These are phyloP conservation scores for Matsumurasca onukii DNA, from an alignment of 1,140 invertebrate species.

Conservation along the genomic window DNA sequence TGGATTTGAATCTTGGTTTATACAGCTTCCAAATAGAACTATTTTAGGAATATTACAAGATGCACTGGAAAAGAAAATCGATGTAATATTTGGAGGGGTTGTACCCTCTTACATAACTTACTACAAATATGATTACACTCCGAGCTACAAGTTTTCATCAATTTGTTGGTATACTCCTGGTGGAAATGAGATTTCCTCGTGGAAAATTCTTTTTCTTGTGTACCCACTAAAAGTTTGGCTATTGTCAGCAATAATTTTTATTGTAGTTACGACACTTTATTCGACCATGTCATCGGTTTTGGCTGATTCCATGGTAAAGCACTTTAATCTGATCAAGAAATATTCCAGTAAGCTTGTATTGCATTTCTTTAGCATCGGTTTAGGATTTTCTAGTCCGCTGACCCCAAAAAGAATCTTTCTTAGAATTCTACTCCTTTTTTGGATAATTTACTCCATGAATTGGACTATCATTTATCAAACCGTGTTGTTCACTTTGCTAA, in stretches of 20 bases:
- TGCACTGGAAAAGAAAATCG: not conserved
- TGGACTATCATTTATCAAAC: not conserved
- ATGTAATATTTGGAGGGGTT: not conserved
- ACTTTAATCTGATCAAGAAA: not conserved
- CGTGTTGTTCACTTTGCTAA: not conserved
- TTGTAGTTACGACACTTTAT: not conserved
- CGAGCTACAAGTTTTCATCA: constrained; percentile 3
- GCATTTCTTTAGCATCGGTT: not conserved
- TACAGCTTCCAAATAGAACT: not conserved
- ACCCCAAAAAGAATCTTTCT: not conserved
- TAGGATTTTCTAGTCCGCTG: not conserved
- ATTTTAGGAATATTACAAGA: not conserved
- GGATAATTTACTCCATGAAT: constrained; percentile 1
- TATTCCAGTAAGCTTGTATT: not conserved
- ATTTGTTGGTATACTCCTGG: not conserved
- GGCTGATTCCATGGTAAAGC: not conserved
- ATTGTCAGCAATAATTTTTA: not conserved
- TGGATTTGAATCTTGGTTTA: not conserved
- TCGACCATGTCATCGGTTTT: not conserved
- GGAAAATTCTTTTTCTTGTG: constrained; percentile 1
- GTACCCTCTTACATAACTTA: constrained; percentile 10
- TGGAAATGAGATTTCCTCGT: not conserved
- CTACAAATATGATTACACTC: not conserved
- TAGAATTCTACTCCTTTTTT: not conserved
- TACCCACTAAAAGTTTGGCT: not conserved